Evolutionary conservation across 2,797 vertebrate genomes (phyloP).

Genomic region (Acipenser transmontanus): DNA sequence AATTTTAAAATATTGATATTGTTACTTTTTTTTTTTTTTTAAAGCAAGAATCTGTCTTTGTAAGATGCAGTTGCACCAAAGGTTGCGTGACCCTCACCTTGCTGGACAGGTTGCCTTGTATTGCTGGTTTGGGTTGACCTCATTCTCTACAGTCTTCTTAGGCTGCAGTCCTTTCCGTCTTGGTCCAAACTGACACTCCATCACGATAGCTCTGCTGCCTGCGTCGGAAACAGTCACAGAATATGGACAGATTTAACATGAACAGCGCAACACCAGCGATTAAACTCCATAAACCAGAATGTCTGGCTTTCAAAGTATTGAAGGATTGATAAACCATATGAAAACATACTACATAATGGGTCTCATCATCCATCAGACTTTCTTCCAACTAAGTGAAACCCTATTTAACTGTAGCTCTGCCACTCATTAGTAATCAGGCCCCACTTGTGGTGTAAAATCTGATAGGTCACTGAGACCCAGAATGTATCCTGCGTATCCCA

Average conservation of each 20-base stretch:
- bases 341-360: too few species aligned
- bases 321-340: too few species aligned
- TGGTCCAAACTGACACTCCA: conserved; percentile 78
- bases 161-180: conserved; percentile 71
- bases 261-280: too few species aligned
- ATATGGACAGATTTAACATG: neutral
- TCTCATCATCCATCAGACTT: too few species aligned
- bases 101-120: conserved; percentile 80
- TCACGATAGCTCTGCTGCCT: conserved; percentile 79
- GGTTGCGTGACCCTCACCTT: conserved; percentile 45
- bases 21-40: neutral
- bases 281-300: too few species aligned
- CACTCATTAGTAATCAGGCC: too few species aligned
- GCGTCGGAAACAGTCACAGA: conserved; percentile 6
- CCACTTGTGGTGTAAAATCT: too few species aligned
- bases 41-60: neutral
- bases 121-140: conserved; percentile 42
- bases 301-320: too few species aligned
- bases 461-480: neutral
- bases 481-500: neutral
- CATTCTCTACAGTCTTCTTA: conserved; percentile 60
- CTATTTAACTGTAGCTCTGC: too few species aligned
- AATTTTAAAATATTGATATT: too few species aligned
- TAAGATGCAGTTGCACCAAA: too few species aligned
- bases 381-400: too few species aligned